Evolutionary conservation across 2,113 vertebrate species (phyloP), one percentile per base, ranked within the genome.

Genomic region (Pseudorhombus dupliciocellatus): DNA sequence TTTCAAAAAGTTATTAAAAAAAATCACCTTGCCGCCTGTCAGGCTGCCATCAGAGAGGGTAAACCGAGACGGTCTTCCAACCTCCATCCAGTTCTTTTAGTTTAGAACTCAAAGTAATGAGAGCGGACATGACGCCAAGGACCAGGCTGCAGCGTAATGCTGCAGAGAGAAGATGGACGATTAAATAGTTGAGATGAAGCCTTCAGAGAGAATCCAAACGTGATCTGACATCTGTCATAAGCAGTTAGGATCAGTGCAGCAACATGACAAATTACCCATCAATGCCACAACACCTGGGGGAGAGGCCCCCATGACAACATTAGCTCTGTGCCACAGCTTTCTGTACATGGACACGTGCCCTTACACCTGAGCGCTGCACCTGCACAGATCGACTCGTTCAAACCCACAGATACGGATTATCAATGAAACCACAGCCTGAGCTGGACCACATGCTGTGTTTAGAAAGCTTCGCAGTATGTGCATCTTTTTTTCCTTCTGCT

Each of bases 171-270:
- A 89, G 74, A n/a, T 68, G 73, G 71, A 87, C 69, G 63, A 84
- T 88, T 86, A 89, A 88, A 75, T 69, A 77, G 81, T 77, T 76
- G 79, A 75, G 73, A 90, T 77, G 85, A 85, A 91, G 80, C 69
- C 84, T 86, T 90, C 84, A 87, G 62, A 66, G 66, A 22, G 75
- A 84, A 73, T 64, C 28, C 77, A 87, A 91, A 90, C 80, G 46
- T 84, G 87, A 91, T 91, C 87, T 84, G 91, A 89, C 91, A 90
- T 80, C 85, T 92, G 90, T 89, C 91, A 91, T 80, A 86, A 86
- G 77, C 65, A 63, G 65, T 92, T 78, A 89, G 71, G 67, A 74
- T 91, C 88, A 86, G 55, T 11, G 57, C 75, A 44, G 69, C 37
- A 1, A 56, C 79, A 73, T 83, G 77, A 87, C 86, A 89, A 86